Evolutionary conservation across 2,888 invertebrate species (phyloP).

Genomic region (Cosmia pyralina): DNA sequence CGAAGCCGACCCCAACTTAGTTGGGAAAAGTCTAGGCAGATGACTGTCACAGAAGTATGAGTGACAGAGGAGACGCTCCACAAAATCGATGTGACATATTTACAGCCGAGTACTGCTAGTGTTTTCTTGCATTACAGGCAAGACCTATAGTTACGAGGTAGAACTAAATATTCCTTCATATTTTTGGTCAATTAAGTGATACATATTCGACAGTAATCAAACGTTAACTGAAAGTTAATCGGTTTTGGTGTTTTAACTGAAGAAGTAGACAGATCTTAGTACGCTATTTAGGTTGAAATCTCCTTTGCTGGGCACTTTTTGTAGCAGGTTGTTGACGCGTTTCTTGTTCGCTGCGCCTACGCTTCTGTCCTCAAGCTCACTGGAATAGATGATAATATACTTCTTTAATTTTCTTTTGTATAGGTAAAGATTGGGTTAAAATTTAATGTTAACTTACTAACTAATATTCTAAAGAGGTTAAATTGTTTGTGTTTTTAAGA

Average conservation of each 20-base stretch:
- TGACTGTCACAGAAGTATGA: background rate
- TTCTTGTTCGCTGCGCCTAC: slow-evolving; percentile 90
- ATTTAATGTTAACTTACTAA: too few relatives aligned
- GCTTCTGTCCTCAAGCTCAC: slow-evolving; percentile 86
- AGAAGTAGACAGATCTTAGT: slow-evolving; percentile 95
- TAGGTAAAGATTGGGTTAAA: too few relatives aligned
- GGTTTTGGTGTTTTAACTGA: slow-evolving; percentile 90
- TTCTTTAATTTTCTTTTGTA: background rate
- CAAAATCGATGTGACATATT: background rate
- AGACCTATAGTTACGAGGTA: slow-evolving; percentile 23
- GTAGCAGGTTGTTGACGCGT: slow-evolving; percentile 91
- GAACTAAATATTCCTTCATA: slow-evolving; percentile 14
- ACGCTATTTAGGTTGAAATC: slow-evolving; percentile 94
- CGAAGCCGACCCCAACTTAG: too few relatives aligned
- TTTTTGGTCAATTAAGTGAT: slow-evolving; percentile 19
- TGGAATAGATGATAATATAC: slow-evolving; percentile 66
- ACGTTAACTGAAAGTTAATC: background rate
- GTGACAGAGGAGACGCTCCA: background rate
- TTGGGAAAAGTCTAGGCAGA: too few relatives aligned
- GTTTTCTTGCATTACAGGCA: slow-evolving; percentile 6
- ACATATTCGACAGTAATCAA: background rate
- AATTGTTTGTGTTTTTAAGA: too few relatives aligned
- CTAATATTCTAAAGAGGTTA: too few relatives aligned
- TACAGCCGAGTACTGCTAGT: too few relatives aligned
- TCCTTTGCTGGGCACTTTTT: slow-evolving; percentile 93